phyloP scores from a whole-genome alignment of 2,888 invertebrate species.

The Orchesellides sinensis region DNA sequence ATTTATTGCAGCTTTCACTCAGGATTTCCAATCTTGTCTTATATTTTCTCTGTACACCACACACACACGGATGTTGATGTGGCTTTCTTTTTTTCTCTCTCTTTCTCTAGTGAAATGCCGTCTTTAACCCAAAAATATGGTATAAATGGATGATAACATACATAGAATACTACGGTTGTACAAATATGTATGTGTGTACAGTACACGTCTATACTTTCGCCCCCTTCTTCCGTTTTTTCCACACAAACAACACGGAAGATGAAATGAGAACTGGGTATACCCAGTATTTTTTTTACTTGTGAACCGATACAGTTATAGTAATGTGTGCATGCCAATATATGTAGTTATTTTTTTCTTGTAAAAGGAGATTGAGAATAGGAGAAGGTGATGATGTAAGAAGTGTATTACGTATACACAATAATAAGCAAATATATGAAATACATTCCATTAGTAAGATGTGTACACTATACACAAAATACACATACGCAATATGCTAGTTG shows the following conservation, averaged over 20 bases:
- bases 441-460: background rate
- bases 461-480: background rate
- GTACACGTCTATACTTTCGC: background rate
- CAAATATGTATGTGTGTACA: background rate
- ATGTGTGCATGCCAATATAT: slow-evolving; percentile 12
- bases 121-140: slow-evolving; percentile 16
- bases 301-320: background rate
- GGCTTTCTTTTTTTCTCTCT: slow-evolving; percentile 18
- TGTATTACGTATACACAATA: too few species aligned
- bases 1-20: slow-evolving; percentile 68
- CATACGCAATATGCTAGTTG: background rate
- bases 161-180: background rate
- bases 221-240: background rate
- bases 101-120: slow-evolving; percentile 20
- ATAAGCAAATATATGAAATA: too few species aligned
- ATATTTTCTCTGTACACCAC: slow-evolving; percentile 22
- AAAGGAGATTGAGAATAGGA: background rate
- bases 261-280: background rate
- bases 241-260: background rate
- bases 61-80: background rate
- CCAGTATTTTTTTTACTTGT: background rate
- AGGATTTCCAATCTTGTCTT: slow-evolving; percentile 63
- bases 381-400: slow-evolving; percentile 8
- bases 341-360: slow-evolving; percentile 20
- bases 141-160: background rate